Percentiles rank a stretch among this genome's conserved stretches.
phyloP scores from a whole-genome alignment of 1,140 invertebrate species.

The Bombus confusus region DNA sequence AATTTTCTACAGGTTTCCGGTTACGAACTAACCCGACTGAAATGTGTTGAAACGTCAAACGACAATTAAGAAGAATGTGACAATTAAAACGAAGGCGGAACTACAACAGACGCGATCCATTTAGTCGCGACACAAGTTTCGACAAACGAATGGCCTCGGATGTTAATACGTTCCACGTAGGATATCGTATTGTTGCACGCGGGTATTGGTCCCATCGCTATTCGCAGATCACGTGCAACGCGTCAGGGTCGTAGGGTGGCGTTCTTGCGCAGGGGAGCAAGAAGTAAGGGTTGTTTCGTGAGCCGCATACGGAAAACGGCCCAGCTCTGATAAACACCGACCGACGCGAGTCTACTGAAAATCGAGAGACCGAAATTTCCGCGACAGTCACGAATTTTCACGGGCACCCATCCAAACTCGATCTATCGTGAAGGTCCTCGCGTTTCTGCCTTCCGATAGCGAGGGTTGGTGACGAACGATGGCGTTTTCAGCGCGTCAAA shows the following conservation, averaged over 20 bases:
- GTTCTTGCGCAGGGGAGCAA: conserved; percentile 43
- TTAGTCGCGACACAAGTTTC: neutral
- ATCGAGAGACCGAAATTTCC: conserved; percentile 55
- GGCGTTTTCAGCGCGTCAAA: conserved; percentile 6
- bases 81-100: too few species aligned
- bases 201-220: conserved; percentile 25
- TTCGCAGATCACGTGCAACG: conserved; percentile 63
- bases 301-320: conserved; percentile 63
- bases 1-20: too few species aligned
- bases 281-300: conserved; percentile 64
- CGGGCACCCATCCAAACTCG: conserved; percentile 63
- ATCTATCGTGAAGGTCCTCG: conserved; percentile 42
- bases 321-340: conserved; percentile 68
- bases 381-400: conserved; percentile 60
- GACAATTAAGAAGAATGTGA: too few species aligned
- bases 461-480: neutral
- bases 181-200: neutral
- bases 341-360: conserved; percentile 51
- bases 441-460: conserved; percentile 5
- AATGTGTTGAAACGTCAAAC: too few species aligned
- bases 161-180: conserved; percentile 25
- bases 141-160: neutral
- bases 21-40: too few species aligned
- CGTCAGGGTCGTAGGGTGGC: conserved; percentile 54
- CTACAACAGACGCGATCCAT: neutral